phyloP scores from a whole-genome alignment of 2,888 invertebrate species.

The Mycogona germanica region DNA sequence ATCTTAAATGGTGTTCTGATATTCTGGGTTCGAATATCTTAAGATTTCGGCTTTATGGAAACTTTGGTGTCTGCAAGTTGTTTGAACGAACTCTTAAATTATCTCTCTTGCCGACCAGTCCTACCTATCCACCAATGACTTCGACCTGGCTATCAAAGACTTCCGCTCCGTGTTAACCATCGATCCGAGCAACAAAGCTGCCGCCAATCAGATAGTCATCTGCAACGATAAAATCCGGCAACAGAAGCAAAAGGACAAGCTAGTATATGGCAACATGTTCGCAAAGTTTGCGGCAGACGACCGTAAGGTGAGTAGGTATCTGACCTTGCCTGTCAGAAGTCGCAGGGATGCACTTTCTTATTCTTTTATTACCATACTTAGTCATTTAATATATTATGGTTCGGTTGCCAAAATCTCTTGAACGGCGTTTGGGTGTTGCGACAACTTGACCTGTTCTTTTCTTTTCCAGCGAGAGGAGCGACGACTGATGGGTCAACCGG shows the following conservation, averaged over 20 bases:
- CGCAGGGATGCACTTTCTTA: no score
- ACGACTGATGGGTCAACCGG: slow-evolving; percentile 27
- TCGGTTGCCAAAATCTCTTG: no score
- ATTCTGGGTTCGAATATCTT: no score
- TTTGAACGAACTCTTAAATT: no score
- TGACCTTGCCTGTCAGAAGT: no score
- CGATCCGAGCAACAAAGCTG: slow-evolving; percentile 83
- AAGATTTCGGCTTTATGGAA: slow-evolving; percentile 8
- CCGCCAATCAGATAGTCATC: slow-evolving; percentile 54
- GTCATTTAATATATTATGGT: no score
- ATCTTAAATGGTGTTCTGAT: no score
- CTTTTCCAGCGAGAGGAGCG: slow-evolving; percentile 9
- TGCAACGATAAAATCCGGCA: slow-evolving; percentile 62
- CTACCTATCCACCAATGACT: slow-evolving; percentile 56
- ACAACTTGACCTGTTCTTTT: no score
- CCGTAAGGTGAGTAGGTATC: slow-evolving; percentile 21
- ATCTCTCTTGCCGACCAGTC: slow-evolving; percentile 45
- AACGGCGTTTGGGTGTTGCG: no score
- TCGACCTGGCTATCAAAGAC: slow-evolving; percentile 58
- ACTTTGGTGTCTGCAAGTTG: no score
- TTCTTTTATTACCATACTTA: no score
- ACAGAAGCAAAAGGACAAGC: slow-evolving; percentile 65
- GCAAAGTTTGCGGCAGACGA: slow-evolving; percentile 54
- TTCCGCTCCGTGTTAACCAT: slow-evolving; percentile 61
- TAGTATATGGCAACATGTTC: slow-evolving; percentile 89